Percentiles rank a stretch among this genome's conserved stretches.
phyloP scores from a whole-genome alignment of 2,113 vertebrate species.

The Rhynchomys soricoides region DNA sequence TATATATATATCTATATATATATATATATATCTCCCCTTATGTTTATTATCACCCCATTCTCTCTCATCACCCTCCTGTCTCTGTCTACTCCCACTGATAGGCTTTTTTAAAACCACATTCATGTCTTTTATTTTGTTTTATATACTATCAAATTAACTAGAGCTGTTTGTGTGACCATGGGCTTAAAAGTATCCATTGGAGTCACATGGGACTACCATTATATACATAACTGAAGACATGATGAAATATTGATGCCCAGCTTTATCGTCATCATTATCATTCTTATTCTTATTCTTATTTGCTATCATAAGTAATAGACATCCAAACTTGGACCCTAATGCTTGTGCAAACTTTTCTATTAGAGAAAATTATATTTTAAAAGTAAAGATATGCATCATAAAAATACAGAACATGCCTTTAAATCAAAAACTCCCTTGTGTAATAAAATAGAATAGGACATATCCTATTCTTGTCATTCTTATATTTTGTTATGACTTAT shows the following conservation, averaged over 20 bases:
- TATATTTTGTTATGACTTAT: slow-evolving; percentile 31
- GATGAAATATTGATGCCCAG: not conserved
- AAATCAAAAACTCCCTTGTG: not conserved
- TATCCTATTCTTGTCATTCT: slow-evolving; percentile 9
- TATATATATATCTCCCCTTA: not conserved
- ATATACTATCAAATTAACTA: not conserved
- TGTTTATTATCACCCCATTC: not conserved
- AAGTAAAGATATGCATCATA: not conserved
- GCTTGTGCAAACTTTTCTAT: not conserved
- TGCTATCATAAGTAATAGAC: not conserved
- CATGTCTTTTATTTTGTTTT: not conserved
- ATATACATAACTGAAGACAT: not conserved
- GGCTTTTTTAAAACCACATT: not conserved
- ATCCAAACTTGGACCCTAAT: not conserved
- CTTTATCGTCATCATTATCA: not conserved
- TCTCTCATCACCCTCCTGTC: not conserved
- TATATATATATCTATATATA: no score
- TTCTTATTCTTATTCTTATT: not conserved
- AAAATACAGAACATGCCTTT: not conserved
- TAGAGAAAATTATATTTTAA: not conserved
- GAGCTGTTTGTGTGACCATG: not conserved
- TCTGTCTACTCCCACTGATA: not conserved
- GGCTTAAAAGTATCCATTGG: not conserved
- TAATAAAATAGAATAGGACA: slow-evolving; percentile 35
- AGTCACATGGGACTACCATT: not conserved